Conservation (phyloP, 2,888 invertebrate genomes). For the Chymomyza amoena region DNA sequence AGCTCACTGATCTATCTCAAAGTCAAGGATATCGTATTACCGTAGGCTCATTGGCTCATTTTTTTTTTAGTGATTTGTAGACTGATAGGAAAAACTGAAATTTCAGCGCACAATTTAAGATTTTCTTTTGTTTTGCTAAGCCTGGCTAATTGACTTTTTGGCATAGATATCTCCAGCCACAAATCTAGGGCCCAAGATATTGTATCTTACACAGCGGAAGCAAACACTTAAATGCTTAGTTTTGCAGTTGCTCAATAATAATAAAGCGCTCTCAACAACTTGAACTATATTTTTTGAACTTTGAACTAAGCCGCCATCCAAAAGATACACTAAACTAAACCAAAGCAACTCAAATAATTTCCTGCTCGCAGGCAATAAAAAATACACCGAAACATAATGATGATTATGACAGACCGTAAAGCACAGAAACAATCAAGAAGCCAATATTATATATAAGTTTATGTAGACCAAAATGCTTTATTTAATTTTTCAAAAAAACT, state of each 20-base stretch:
- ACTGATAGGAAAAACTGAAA: neutral
- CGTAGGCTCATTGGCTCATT: neutral
- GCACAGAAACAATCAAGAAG: neutral
- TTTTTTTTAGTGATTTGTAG: neutral
- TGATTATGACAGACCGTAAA: too few species aligned
- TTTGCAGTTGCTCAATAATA: neutral
- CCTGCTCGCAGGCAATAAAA: neutral
- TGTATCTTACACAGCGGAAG: conserved; percentile 26
- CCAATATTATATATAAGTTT: neutral
- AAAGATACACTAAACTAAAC: conserved; percentile 22
- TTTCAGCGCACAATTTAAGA: neutral
- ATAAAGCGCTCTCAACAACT: conserved; percentile 29
- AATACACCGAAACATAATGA: too few species aligned
- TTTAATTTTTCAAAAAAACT: neutral
- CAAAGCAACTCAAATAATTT: conserved; percentile 11
- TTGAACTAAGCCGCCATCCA: conserved; percentile 28
- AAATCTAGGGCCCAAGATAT: neutral
- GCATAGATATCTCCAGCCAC: neutral
- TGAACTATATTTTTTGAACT: conserved; percentile 8
- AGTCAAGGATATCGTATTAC: conserved; percentile 18
- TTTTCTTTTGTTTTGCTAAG: neutral
- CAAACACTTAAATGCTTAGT: conserved; percentile 29
- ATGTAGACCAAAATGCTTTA: neutral
- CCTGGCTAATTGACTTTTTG: conserved; percentile 19
- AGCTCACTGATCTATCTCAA: neutral